Evolutionary conservation across 2,888 invertebrate genomes (phyloP).

Genomic region (Lochmaea capreae): DNA sequence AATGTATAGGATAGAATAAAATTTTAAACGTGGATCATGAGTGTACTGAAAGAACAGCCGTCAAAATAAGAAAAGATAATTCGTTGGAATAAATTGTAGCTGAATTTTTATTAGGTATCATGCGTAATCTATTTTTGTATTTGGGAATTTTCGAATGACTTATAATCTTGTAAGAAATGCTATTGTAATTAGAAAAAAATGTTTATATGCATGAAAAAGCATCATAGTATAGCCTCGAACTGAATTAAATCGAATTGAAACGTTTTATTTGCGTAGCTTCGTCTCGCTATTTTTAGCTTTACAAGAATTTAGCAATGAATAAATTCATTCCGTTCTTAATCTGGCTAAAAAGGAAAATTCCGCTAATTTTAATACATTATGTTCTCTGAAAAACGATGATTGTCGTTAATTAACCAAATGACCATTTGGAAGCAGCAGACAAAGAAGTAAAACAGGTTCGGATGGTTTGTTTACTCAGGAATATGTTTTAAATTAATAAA

Average conservation of each 20-base stretch:
- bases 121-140: too few relatives aligned
- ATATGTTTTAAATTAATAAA: neutral
- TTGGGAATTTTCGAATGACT: too few relatives aligned
- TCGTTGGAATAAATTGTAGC: too few relatives aligned
- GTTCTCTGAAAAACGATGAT: neutral
- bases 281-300: neutral
- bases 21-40: too few relatives aligned
- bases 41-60: too few relatives aligned
- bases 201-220: too few relatives aligned
- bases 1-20: too few relatives aligned
- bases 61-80: too few relatives aligned
- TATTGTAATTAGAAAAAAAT: too few relatives aligned
- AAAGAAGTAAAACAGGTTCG: neutral
- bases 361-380: neutral
- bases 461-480: neutral
- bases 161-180: too few relatives aligned
- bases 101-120: too few relatives aligned
- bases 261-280: neutral
- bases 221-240: neutral
- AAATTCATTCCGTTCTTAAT: neutral
- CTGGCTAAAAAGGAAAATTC: neutral
- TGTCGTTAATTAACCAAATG: neutral
- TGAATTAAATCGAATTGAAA: neutral
- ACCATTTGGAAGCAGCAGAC: neutral
- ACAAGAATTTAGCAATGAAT: neutral